These are phyloP conservation scores for Megaceryle torquata DNA, from an alignment of 2,113 vertebrate species.

Conservation along the genomic window DNA sequence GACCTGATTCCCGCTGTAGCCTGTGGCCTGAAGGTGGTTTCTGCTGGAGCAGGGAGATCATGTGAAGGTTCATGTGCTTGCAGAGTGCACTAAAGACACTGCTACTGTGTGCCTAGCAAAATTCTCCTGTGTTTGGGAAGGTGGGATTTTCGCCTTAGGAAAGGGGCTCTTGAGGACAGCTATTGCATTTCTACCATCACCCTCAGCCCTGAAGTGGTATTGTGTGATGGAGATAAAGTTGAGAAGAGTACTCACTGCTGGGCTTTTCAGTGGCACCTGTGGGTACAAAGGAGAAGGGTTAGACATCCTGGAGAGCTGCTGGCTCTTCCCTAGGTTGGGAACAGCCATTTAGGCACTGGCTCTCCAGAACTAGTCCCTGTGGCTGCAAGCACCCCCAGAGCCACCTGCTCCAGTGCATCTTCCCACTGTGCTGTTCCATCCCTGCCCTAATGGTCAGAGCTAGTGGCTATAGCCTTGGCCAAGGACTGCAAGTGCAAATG, in stretches of 20 bases:
- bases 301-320: not conserved
- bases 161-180: not conserved
- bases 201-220: not conserved
- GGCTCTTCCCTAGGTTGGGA: not conserved
- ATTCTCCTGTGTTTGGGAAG: not conserved
- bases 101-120: not conserved
- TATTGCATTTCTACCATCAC: fast-evolving
- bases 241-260: not conserved
- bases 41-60: not conserved
- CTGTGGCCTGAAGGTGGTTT: not conserved
- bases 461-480: not conserved
- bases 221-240: not conserved
- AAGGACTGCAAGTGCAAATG: not conserved
- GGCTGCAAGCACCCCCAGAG: not conserved
- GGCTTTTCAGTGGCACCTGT: not conserved
- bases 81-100: not conserved
- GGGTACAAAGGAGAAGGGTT: not conserved
- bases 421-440: not conserved
- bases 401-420: not conserved
- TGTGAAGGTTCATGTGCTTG: not conserved
- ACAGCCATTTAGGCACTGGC: not conserved
- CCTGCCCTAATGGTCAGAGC: not conserved
- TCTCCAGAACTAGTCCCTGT: not conserved
- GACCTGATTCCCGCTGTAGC: not conserved
- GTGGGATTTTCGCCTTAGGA: not conserved